A percentile compares a stretch with the other conserved stretches of the same genome.
Conservation (phyloP, 2,888 invertebrate genomes). For the Rhabditoides inermis region DNA sequence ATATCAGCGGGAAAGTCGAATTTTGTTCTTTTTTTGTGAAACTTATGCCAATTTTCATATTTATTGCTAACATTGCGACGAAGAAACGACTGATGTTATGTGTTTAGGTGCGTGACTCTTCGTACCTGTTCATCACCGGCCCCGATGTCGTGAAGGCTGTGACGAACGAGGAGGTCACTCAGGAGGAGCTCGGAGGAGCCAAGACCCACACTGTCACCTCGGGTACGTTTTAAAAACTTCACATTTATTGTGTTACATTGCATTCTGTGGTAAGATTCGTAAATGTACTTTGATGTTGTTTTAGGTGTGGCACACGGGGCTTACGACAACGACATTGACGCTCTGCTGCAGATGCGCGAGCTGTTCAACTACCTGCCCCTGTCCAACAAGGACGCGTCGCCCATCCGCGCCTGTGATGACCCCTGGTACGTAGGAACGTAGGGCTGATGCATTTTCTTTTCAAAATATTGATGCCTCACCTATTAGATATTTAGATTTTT, state of each 20-base stretch:
- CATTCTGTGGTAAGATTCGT: not conserved
- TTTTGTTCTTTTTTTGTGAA: too few relatives aligned
- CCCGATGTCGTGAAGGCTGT: conserved; percentile 67
- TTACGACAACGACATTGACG: conserved; percentile 66
- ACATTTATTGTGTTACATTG: too few relatives aligned
- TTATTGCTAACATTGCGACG: too few relatives aligned
- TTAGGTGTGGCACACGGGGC: conserved; percentile 62
- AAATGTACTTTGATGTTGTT: too few relatives aligned
- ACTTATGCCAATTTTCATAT: too few relatives aligned
- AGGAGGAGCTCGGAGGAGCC: conserved; percentile 65
- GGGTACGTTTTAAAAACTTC: too few relatives aligned
- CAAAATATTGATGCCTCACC: too few relatives aligned
- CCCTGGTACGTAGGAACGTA: too few relatives aligned
- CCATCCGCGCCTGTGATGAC: conserved; percentile 59
- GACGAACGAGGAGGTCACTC: conserved; percentile 65
- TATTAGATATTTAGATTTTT: too few relatives aligned
- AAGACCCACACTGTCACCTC: conserved; percentile 63
- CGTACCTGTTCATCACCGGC: conserved; percentile 66
- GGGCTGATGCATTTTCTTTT: too few relatives aligned
- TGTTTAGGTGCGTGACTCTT: conserved; percentile 56
- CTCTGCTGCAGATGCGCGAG: conserved; percentile 60
- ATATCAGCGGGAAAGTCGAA: too few relatives aligned
- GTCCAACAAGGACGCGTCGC: conserved; percentile 60
- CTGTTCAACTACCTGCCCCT: conserved; percentile 63
- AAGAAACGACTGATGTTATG: too few relatives aligned